Base-by-base conservation (phyloP, 35 echinoderm and acorn worm species). In the Amphiura filiformis region DNA sequence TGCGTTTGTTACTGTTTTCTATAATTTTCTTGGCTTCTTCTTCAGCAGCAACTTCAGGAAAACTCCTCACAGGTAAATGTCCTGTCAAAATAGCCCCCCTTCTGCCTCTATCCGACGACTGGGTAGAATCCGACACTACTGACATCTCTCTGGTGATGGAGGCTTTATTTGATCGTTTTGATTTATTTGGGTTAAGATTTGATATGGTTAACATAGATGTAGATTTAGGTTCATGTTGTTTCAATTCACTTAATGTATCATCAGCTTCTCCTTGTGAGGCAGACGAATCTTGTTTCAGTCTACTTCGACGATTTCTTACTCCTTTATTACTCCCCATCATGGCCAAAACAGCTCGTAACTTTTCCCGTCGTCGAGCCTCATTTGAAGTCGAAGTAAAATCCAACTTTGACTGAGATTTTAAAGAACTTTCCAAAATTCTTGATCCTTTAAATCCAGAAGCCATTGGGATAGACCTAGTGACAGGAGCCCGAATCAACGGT, bases 291-390 rank as follows among this genome's bases (percentile, higher is more conserved):
- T 75, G 37, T 37, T 26, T 15, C 76, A 31, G 35, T 52, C 64
- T 79, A 39, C 42, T 78, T 47, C 77, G 39, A 77, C 86, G 75
- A 42, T 42, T 81, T 34, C 41, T 81, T 65, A 83, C 42, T 39
- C 76, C 42, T 36, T 76, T 83, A 52, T 80, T 84, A n/a, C 57
- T 38, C 44, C 70, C 88, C 88, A 90, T 90, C 64, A 90, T 83
- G 26, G 88, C 70, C 32, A 90, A 70, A 13, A 84, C 88, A 9
- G 49, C 65, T 77, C 88, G 49, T 32, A 90, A 64, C 64, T 90
- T 90, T 30, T 83, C 81, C 76, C 64, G 37, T 42, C 81, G 80
- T 76, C 87, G 80, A 36, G 37, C 33, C 18, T 47, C 41, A 32
- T 34, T 47, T 31, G 38, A 83, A 34, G 15, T 47, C 13, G 17